Evolutionary conservation across 2,888 invertebrate species (phyloP), one percentile per base, ranked within the genome.

Genomic region (Phyllotreta cruciferae): DNA sequence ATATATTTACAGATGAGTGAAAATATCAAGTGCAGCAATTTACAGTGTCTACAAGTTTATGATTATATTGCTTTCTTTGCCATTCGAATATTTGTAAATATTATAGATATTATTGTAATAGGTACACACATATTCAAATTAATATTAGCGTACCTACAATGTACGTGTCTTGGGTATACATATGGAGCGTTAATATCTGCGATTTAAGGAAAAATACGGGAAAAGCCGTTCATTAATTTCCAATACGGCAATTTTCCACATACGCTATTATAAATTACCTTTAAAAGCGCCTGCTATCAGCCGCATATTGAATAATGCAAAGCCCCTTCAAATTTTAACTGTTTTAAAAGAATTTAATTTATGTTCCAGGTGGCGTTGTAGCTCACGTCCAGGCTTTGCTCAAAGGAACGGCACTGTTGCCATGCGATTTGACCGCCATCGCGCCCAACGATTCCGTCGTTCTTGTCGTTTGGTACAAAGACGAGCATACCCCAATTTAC

Each of bases 381-480:
- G 74, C 76, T 60, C 85, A 87, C 75, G 86, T 89, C 73, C 86
- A 87, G 72, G 90, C 90, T 14, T 88, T 94, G 77, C 87, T 91
- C 66, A 89, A 89, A 72, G 91, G 90, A 66, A 89, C 89, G 73
- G 93, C 93, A 58, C 87, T 90, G 74, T 85, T 95, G 72, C 93
- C 94, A 38, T 95, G 95, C 83, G 93, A 94, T 84, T 90, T 94
- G 72, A 88, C 88, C 70, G 88, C 93, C 49, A 88, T 90, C 56
- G 84, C 88, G 70, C 85, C 88, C 45, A 90, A 92, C 73, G 95
- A 94, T 82, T 88, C 90, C 66, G 88, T 93, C 64, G 86, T 93
- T 50, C 86, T 95, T 56, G 93, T 94, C 74, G 92, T 94, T 56
- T 95, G 94, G 94, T 95, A 94, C 81, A 93, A 93, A 81, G 91